Base-by-base conservation (phyloP, 1,140 invertebrate species). In the Listronotus bonariensis region DNA sequence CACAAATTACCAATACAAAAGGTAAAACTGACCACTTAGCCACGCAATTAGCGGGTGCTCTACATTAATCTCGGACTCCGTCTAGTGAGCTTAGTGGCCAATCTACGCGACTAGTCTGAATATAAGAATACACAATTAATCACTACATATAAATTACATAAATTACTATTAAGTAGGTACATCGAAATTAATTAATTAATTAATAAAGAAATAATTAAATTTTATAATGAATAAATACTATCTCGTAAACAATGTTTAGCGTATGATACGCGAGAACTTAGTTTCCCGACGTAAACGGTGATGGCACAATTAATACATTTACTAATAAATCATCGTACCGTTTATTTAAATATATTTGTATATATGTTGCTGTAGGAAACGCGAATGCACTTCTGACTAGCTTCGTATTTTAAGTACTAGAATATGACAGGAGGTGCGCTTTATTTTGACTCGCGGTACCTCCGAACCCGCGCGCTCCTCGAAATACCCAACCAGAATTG, bases 391-490 rank as follows among this genome's bases (percentile, higher is more conserved):
- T 74, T 76, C 70, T 78, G 77, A 78, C 77, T 78, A 78, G 77
- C 74, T 76, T 77, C 77, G 77, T 76, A 77, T 74, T 72, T 69
- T 77, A 77, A 77, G 74, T 77, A 77, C 75, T 77, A 75, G 58
- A 69, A 64, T 48, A 55, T 36, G 53, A 63, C 38, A 58, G 41
- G 58, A 64, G 67, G 65, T 67, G 69, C 67, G 66, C 56, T 58
- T 26, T 63, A 36, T 62, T 41, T 15, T 54, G 48, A 49, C 51
- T 59, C 55, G 40, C 12, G 15, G 40, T 31, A 68, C 62, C 55
- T 52, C 52, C 58, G 51, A 42, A 49, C 56, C 48, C 65, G 62
- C 54, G 65, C 66, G 60, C 70, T 67, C 53, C 67, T 48, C 51
- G 63, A 62, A 43, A 65, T 63, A n/a, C 42, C 61, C 61, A 52